Evolutionary conservation across 2,888 invertebrate species (phyloP), one percentile per base, ranked within the genome.

Genomic region (Ophraella communa): DNA sequence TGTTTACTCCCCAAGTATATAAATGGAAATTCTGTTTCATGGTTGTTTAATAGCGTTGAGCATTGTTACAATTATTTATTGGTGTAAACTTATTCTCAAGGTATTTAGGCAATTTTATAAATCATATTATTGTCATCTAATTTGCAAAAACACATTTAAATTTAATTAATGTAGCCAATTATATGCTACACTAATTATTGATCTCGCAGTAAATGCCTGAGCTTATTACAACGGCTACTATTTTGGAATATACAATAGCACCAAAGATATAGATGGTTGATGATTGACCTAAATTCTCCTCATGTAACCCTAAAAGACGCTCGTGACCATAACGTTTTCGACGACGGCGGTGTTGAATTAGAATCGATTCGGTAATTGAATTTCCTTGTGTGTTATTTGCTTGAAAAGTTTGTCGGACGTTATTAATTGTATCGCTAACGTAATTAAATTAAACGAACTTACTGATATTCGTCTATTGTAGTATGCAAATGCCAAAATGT

Each of bases 361-460:
- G 47, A 47, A 47, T 47, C 47, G 20, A 54, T 54, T 35, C 20
- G 39, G 21, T 39, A 54, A 54, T 54, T 54, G 54, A 35, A 35
- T 54, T 54, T 54, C 54, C 10, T 39, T 3, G 39, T 53, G 20
- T 53, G 39, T 20, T 23, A 54, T 18, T 54, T 10, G 54, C 39
- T 35, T n/a, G 39, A 39, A 54, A 54, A 30, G 49, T 49, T 54
- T 39, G 35, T 54, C 21, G 42, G 39, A 20, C 39, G 21, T 39
- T 39, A 54, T 54, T 35, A 54, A 54, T 54, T 54, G 54, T 39
- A 54, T 54, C 35, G 54, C 4, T 18, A 39, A 39, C 39, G 39
- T 39, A 39, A 54, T 54, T 54, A 39, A 33, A 53, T n/a, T 35
- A 11, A 1, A 33, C 14, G 4, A 17, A 53, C 21, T 18, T 33